Evolutionary conservation across 2,113 vertebrate species (phyloP).

Genomic region (Oophaga pumilio): DNA sequence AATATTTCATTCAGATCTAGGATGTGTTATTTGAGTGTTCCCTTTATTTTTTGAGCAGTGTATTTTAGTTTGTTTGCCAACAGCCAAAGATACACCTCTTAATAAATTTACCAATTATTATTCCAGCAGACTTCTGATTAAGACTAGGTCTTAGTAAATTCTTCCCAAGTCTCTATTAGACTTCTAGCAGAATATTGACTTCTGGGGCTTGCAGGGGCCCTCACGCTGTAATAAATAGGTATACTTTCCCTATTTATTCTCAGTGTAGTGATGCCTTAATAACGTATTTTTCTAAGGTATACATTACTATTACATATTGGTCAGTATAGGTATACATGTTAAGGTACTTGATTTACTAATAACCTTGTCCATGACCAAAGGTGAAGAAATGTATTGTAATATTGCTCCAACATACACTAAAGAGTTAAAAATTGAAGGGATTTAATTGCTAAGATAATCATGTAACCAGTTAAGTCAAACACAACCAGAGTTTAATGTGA

Average conservation of each 20-base stretch:
- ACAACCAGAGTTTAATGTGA: constrained; percentile 30
- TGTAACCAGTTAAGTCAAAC: constrained; percentile 36
- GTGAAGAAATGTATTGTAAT: not conserved
- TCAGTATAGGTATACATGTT: not conserved
- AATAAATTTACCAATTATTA: too few species aligned
- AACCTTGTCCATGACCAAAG: not conserved
- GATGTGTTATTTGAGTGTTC: too few species aligned
- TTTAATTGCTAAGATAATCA: constrained; percentile 37
- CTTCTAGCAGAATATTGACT: too few species aligned
- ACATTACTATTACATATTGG: not conserved
- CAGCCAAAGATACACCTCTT: too few species aligned
- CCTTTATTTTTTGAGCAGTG: too few species aligned
- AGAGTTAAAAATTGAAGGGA: not conserved
- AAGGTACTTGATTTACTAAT: not conserved
- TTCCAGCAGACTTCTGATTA: too few species aligned
- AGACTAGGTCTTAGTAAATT: too few species aligned
- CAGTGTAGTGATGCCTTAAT: not conserved
- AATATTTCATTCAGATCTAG: too few species aligned
- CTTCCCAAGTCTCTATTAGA: too few species aligned
- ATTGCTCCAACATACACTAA: not conserved
- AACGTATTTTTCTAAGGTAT: not conserved
- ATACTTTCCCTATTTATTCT: not conserved
- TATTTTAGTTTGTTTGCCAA: too few species aligned
- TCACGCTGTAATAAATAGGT: too few species aligned
- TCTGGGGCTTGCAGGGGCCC: too few species aligned